Percentiles rank a stretch among this genome's conserved stretches.
Evolutionary conservation across 1,140 invertebrate genomes (phyloP).

Genomic region (Anastatus disparis): DNA sequence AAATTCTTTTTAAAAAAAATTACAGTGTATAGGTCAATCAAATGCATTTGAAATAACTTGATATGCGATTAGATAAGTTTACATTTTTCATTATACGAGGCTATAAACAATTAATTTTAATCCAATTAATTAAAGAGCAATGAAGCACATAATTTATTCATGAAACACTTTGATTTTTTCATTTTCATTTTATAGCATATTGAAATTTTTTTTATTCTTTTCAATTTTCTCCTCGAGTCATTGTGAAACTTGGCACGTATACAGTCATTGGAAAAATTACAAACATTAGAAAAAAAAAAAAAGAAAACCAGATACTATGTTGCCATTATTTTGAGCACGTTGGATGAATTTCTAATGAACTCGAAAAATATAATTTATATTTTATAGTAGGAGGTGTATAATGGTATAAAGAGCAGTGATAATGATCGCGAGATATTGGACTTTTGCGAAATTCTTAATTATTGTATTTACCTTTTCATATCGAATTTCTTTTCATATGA

Average conservation of each 20-base stretch:
- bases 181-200: background rate
- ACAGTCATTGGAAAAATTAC: background rate
- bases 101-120: background rate
- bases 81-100: too few species aligned
- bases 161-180: background rate
- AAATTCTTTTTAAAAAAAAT: too few species aligned
- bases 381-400: background rate
- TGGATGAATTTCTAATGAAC: constrained; percentile 12
- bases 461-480: too few species aligned
- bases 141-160: constrained; percentile 10
- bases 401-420: background rate
- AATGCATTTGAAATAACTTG: too few species aligned
- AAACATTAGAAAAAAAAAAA: constrained; percentile 7
- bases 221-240: background rate
- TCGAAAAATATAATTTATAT: background rate
- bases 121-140: background rate
- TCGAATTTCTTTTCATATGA: too few species aligned
- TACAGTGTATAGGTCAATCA: too few species aligned
- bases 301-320: background rate
- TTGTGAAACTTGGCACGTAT: background rate
- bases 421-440: background rate
- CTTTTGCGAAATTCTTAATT: background rate
- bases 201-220: background rate
- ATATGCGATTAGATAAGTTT: too few species aligned
- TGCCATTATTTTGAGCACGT: background rate